Evolutionary conservation across 2,888 invertebrate species (phyloP).

Genomic region (Cremastobaeus sp.): DNA sequence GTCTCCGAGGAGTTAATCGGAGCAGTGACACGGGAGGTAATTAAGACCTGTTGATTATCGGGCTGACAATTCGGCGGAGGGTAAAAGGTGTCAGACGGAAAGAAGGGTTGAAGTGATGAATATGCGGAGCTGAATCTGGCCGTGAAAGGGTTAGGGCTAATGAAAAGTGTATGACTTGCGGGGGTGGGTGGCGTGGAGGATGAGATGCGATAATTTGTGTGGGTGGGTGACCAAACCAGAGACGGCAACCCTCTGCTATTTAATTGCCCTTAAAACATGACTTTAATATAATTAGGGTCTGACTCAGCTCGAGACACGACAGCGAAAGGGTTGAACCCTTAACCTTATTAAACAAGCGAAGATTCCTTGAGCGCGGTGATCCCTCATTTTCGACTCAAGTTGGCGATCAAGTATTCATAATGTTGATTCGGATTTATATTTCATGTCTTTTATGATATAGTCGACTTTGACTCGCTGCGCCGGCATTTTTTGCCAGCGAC

Average conservation of each 20-base stretch:
- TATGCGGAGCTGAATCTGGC: slow-evolving; percentile 73
- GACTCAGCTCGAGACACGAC: slow-evolving; percentile 63
- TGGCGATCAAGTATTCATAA: slow-evolving; percentile 46
- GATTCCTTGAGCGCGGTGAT: slow-evolving; percentile 64
- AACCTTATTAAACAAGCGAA: slow-evolving; percentile 70
- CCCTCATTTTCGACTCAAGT: slow-evolving; percentile 45
- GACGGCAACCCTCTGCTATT: slow-evolving; percentile 75
- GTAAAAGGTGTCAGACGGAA: slow-evolving; percentile 63
- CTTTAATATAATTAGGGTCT: slow-evolving; percentile 77
- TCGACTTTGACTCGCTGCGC: no score
- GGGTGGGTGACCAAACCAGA: slow-evolving; percentile 71
- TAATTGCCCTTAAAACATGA: slow-evolving; percentile 78
- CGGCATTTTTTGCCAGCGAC: no score
- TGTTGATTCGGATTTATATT: slow-evolving; percentile 15
- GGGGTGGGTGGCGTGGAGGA: slow-evolving; percentile 63
- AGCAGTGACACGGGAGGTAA: slow-evolving; percentile 66
- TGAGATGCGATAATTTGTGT: slow-evolving; percentile 77
- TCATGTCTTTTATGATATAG: neutral
- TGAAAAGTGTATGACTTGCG: slow-evolving; percentile 75
- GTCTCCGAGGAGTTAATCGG: no score
- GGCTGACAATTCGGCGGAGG: slow-evolving; percentile 58
- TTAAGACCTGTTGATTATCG: slow-evolving; percentile 75
- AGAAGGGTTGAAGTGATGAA: slow-evolving; percentile 75
- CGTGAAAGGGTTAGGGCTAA: slow-evolving; percentile 72
- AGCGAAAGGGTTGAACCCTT: slow-evolving; percentile 73